Base-by-base conservation (phyloP, 2,113 vertebrate species). In the Sinosuthora webbiana region DNA sequence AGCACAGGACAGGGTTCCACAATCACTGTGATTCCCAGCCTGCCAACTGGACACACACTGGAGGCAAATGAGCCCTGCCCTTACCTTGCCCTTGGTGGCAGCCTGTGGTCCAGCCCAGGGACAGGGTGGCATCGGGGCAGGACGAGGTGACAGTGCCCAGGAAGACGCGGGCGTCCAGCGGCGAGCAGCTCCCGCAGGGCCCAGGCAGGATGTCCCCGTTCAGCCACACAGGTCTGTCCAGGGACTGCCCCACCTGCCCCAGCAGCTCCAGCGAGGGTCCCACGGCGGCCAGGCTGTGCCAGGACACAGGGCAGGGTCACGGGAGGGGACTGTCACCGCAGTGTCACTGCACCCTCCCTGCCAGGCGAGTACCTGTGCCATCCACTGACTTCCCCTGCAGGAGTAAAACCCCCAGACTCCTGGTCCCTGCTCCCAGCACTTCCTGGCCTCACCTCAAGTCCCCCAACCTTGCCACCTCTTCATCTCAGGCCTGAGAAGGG, bases 21-120 rank as follows among this genome's bases (percentile, higher is more conserved):
- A 15, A 1, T 1, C 25, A 1, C 19, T 6, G 21, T 4, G 0
- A 4, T 0, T 11, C 9, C 35, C 65, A 24, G 30, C 42, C 30
- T 5, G 41, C 23, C 52, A 33, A 6, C 52, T 20, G 63, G 15
- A 31, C 23, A 13, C 24, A 35, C 39, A 2, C 27, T 10, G 31
- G 15, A 4, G 13, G 60, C 12, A 5, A 16, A 25, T 1, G 0
- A 47, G 69, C 59, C 22, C n/a, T 18, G 74, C 13, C 23, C 73
- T 77, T 44, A 88, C 85, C 85, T 80, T 31, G 85, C 1, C 23
- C 28, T 3, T 1, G 60, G 15, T 25, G 45, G 52, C 53, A 37
- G 69, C 45, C 60, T 1, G 87, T 89, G 78, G 53, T 75, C 87
- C 87, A 89, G 69, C 87, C 87, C 87, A 89, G 69, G 69, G 87